A percentile compares a stretch with the other conserved stretches of the same genome.
These are phyloP conservation scores for Allophyes oxyacanthae DNA, from an alignment of 2,888 invertebrate species.

Conservation along the genomic window DNA sequence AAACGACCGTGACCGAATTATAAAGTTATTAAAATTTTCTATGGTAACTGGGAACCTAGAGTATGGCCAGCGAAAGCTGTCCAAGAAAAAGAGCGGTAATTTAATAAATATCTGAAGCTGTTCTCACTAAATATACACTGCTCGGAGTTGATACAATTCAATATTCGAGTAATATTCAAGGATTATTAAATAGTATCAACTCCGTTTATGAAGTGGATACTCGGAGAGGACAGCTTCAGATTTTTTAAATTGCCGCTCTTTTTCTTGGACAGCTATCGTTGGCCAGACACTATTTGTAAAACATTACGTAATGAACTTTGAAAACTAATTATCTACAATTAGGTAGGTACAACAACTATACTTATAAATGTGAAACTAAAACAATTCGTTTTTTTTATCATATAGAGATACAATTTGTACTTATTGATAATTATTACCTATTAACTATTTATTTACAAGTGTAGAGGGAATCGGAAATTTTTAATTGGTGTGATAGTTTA, in stretches of 20 bases:
- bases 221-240: no score
- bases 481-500: conserved; percentile 6
- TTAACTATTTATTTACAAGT: conserved; percentile 39
- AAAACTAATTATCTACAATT: conserved; percentile 35
- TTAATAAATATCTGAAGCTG: no score
- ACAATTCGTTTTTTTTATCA: conserved; percentile 15
- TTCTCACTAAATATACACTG: no score
- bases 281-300: no score
- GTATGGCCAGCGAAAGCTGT: no score
- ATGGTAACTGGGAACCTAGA: conserved; percentile 52
- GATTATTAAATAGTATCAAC: no score
- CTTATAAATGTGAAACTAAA: conserved; percentile 25
- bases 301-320: conserved; percentile 33
- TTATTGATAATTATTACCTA: conserved; percentile 32
- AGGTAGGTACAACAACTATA: conserved; percentile 41
- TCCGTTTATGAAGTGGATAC: no score
- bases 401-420: conserved; percentile 42
- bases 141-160: no score
- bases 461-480: conserved; percentile 16
- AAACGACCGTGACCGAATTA: conserved; percentile 38
- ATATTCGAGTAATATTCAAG: no score
- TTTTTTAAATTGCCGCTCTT: no score
- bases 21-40: conserved; percentile 40
- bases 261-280: no score
- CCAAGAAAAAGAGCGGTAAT: no score